Conservation (phyloP, 2,888 invertebrate species). For the Keiferia lycopersicella region DNA sequence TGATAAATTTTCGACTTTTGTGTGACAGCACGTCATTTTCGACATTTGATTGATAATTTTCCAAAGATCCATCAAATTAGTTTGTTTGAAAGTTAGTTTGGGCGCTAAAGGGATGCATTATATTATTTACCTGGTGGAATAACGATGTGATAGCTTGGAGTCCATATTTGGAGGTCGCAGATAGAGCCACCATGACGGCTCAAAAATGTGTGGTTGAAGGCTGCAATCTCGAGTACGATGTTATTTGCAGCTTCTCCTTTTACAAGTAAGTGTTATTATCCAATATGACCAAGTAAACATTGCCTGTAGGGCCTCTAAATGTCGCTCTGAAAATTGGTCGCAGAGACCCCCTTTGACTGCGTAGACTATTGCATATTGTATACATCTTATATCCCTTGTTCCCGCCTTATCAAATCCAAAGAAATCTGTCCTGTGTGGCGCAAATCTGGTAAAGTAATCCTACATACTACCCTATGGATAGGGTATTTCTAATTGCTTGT, state of each 20-base stretch:
- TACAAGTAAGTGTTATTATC: constrained; percentile 72
- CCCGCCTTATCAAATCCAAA: neutral
- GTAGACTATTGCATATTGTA: neutral
- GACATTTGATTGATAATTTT: constrained; percentile 82
- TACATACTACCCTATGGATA: neutral
- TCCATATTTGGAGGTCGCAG: constrained; percentile 60
- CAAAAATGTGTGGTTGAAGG: constrained; percentile 78
- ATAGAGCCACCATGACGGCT: constrained; percentile 65
- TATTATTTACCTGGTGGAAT: constrained; percentile 53
- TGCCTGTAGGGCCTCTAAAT: constrained; percentile 23
- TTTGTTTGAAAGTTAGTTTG: constrained; percentile 80
- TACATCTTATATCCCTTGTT: neutral
- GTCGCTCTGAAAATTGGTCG: neutral
- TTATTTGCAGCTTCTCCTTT: constrained; percentile 78
- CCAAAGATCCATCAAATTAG: constrained; percentile 79
- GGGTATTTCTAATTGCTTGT: neutral
- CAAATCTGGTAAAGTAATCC: neutral
- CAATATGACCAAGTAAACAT: constrained; percentile 3
- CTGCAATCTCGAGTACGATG: constrained; percentile 77
- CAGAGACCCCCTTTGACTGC: neutral
- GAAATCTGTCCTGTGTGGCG: neutral
- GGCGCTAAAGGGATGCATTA: constrained; percentile 75
- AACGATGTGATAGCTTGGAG: constrained; percentile 69
- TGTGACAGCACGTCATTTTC: constrained; percentile 81
- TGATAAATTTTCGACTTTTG: constrained; percentile 78